These are phyloP conservation scores for Ictalurus furcatus DNA, from an alignment of 2,113 vertebrate species.

Conservation along the genomic window DNA sequence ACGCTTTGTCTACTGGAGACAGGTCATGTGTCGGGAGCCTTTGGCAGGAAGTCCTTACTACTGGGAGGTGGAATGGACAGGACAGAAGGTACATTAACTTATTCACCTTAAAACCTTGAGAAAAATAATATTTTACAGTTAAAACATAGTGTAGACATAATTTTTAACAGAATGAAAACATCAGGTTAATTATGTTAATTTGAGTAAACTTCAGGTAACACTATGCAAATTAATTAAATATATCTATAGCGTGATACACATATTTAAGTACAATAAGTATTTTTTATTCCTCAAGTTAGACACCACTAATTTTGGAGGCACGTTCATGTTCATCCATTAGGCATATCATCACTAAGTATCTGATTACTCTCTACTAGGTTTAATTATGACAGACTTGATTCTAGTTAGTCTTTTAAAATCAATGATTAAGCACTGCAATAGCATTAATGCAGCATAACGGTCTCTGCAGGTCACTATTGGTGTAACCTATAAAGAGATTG, in stretches of 20 bases:
- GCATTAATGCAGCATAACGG: background rate
- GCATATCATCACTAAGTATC: background rate
- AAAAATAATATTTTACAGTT: background rate
- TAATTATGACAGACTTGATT: background rate
- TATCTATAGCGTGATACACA: background rate
- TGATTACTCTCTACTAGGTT: background rate
- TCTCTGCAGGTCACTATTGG: constrained; percentile 66
- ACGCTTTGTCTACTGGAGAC: constrained; percentile 76
- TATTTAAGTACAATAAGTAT: background rate
- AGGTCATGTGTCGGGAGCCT: constrained; percentile 71
- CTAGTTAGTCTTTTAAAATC: background rate
- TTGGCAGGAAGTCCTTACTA: constrained; percentile 74
- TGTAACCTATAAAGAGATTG: constrained; percentile 69
- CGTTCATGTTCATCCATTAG: background rate
- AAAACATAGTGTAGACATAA: background rate
- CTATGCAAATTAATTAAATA: background rate
- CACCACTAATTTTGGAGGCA: background rate
- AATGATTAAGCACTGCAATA: background rate
- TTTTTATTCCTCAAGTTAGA: background rate
- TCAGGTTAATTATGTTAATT: background rate
- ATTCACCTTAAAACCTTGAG: background rate
- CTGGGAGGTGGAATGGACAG: constrained; percentile 79
- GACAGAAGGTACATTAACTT: constrained; percentile 64
- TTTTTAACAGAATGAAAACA: background rate
- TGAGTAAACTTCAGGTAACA: background rate